A percentile compares a stretch with the other conserved stretches of the same genome.
These are phyloP conservation scores for Scaptomyza tumidula DNA, from an alignment of 2,888 invertebrate species.

Conservation along the genomic window DNA sequence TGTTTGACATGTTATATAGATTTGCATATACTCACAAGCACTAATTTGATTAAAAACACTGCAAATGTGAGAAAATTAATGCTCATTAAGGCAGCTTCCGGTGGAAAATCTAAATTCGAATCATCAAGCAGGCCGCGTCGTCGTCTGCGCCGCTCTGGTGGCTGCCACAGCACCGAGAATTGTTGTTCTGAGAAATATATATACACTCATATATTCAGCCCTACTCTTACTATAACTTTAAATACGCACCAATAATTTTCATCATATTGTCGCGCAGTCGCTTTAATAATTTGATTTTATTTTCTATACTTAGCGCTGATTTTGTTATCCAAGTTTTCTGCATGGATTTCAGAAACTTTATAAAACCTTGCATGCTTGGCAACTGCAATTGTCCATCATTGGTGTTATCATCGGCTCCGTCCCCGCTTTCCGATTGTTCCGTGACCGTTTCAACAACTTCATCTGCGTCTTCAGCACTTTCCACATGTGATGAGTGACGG, in stretches of 20 bases:
- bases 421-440: constrained; percentile 23
- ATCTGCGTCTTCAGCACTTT: constrained; percentile 22
- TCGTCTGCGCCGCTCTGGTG: constrained; percentile 65
- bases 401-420: constrained; percentile 10
- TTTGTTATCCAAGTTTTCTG: constrained; percentile 79
- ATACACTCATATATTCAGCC: neutral
- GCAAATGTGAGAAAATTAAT: constrained; percentile 94
- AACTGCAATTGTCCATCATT: constrained; percentile 45
- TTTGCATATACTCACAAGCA: constrained; percentile 87
- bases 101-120: constrained; percentile 90
- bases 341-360: constrained; percentile 81
- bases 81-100: constrained; percentile 92
- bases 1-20: neutral
- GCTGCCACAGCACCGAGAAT: constrained; percentile 85
- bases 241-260: constrained; percentile 88
- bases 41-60: constrained; percentile 92
- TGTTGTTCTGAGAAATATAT: constrained; percentile 83
- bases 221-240: constrained; percentile 13
- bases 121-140: constrained; percentile 84
- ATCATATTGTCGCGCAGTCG: constrained; percentile 86
- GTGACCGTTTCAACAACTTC: constrained; percentile 35
- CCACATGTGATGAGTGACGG: constrained; percentile 46
- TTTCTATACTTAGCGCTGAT: constrained; percentile 76
- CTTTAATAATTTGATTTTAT: constrained; percentile 81
- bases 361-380: constrained; percentile 81